Base-by-base conservation (phyloP, 2,113 vertebrate genomes). In the Neolamprologus devosi region DNA sequence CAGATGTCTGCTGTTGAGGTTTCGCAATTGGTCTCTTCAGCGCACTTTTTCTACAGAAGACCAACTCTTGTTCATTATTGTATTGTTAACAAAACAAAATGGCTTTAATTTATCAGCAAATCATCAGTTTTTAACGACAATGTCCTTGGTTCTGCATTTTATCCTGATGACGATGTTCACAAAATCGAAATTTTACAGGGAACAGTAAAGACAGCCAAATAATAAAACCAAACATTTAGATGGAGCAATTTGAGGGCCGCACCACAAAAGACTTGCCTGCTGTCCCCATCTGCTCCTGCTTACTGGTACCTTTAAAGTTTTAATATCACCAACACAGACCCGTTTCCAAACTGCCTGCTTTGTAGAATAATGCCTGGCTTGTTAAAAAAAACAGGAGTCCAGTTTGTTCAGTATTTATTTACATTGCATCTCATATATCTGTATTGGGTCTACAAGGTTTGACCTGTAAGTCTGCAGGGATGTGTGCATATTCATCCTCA, bases 251-350 rank as follows among this genome's bases (percentile, higher is more conserved):
- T 84, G 55, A 84, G 75, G 51, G 33, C 68, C 86, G 75, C 37
- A 91, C 81, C 81, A 85, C 85, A 37, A 47, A 13, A 75, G 35
- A n/a, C 26, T 85, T 68, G 42, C 37, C 83, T 28, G 14, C 33
- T 83, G 86, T 84, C 86, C 21, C 82, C 94, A 95, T 96, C 93
- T 96, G 93, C 90, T 95, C 92, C 85, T 91, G 90, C 85, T 95
- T 96, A 95, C 82, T 70, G 55, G 23, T 83, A 82, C 55, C 79
- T 94, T 92, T 90, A 94, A 84, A 55, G 73, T 81, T 88, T 82
- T 83, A 60, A 90, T 82, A 79, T 86, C 28, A 51, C 53, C 28
- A 47, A 58, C 90, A 92, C 80, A 85, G 82, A 78, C 79, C 80
- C 82, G 0, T 90, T 93, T 70, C 85, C 88, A 85, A 80, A 78